Evolutionary conservation across 2,113 vertebrate genomes (phyloP).

Genomic region (Sinocyclocheilus anophthalmus): DNA sequence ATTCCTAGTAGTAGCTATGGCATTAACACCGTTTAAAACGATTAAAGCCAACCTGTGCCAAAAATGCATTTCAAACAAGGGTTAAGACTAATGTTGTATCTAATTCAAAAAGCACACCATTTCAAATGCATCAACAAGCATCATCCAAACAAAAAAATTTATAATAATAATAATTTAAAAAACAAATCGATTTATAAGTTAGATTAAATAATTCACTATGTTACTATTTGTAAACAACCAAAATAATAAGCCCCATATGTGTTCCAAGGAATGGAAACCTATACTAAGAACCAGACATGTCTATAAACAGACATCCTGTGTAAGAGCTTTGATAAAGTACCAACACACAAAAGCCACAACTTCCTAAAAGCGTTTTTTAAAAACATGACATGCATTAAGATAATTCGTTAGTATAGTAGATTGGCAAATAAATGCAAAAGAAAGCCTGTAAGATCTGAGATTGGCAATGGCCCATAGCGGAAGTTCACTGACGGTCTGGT

Average conservation of each 20-base stretch:
- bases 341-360: conserved; percentile 10
- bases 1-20: too few species aligned
- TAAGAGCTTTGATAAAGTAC: conserved; percentile 41
- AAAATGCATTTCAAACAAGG: too few species aligned
- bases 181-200: conserved; percentile 62
- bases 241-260: conserved; percentile 33
- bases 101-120: too few species aligned
- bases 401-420: conserved; percentile 3
- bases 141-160: too few species aligned
- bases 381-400: conserved; percentile 22
- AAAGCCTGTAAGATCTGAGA: background rate
- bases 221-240: conserved; percentile 63
- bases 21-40: too few species aligned
- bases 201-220: conserved; percentile 59
- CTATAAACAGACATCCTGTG: background rate
- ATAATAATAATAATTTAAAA: too few species aligned
- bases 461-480: background rate
- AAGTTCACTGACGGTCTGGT: too few species aligned
- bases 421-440: conserved; percentile 10
- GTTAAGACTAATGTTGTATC: too few species aligned
- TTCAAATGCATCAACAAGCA: too few species aligned
- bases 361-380: conserved; percentile 17
- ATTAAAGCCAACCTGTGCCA: too few species aligned
- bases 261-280: conserved; percentile 26
- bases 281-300: conserved; percentile 9